These are phyloP conservation scores for Pseudomyrmex pallidus DNA, from an alignment of 1,140 invertebrate genomes.

Conservation along the genomic window DNA sequence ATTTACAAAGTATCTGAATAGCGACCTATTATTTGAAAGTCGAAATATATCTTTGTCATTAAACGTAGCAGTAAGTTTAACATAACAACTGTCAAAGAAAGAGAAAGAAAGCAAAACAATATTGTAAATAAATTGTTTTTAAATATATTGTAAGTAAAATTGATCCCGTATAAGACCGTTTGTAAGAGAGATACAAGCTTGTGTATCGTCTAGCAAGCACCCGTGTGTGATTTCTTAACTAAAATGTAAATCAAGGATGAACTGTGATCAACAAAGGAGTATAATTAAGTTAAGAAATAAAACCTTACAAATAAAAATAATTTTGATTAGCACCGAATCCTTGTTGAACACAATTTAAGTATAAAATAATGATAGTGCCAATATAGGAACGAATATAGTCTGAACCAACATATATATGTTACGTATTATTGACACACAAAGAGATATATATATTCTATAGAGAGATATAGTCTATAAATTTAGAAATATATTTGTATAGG, in stretches of 20 bases:
- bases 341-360: background rate
- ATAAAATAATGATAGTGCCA: slow-evolving; percentile 31
- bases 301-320: too few species aligned
- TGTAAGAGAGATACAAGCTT: background rate
- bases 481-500: background rate
- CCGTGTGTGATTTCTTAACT: too few species aligned
- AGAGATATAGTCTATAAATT: slow-evolving; percentile 15
- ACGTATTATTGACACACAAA: background rate
- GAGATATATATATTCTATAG: background rate
- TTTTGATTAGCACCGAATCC: too few species aligned
- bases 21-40: background rate
- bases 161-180: slow-evolving; percentile 4
- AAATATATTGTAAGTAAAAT: slow-evolving; percentile 4
- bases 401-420: slow-evolving; percentile 23
- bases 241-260: slow-evolving; percentile 24
- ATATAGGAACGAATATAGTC: slow-evolving; percentile 51
- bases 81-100: background rate
- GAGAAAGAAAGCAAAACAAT: too few species aligned
- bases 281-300: background rate
- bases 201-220: too few species aligned
- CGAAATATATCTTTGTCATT: slow-evolving; percentile 3
- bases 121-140: too few species aligned
- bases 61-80: slow-evolving; percentile 19
- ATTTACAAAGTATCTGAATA: background rate
- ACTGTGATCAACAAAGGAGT: slow-evolving; percentile 35